Evolutionary conservation across 2,888 invertebrate genomes (phyloP), one percentile per base, ranked within the genome.

Genomic region (Polylopha cassiicola): DNA sequence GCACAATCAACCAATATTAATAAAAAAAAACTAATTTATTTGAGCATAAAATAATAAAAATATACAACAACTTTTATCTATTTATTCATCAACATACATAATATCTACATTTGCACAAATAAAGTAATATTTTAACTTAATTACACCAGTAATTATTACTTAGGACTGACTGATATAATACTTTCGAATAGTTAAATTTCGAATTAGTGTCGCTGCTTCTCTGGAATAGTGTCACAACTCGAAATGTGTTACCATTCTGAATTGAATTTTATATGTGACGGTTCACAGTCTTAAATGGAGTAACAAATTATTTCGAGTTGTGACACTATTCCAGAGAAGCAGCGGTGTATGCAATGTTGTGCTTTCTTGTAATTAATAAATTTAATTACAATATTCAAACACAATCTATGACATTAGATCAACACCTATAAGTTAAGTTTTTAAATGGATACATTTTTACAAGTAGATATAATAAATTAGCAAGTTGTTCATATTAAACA

Each of bases 41-140:
- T 37, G 44, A 43, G 30, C 39, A 23, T 36, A 20, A 23, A 51
- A 45, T 46, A 51, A 61, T 59, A 62, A 58, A 62, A 56, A 55
- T 53, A 54, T 47, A 49, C 53, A 43, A 41, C 59, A 69, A 68
- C 63, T 74, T 81, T 81, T 79, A 74, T 72, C 79, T 84, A 84
- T 85, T 85, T 85, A 85, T 82, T 84, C 84, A 78, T 82, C 82
- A 85, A 85, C 85, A 82, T 85, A 82, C 79, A 78, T 82, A 77
- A 80, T 85, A 84, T 82, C 84, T 85, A 85, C 84, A 85, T 79
- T 80, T 81, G 79, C 81, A 81, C 81, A 82, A 78, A 75, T 77
- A 71, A 65, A 64, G n/a, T n/a, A n/a, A 63, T 71, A 75, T 68
- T 75, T 75, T 65, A 75, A 73, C 76, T 77, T 79, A 77, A 68